These are phyloP conservation scores for Ptychobarbus kaznakovi DNA, from an alignment of 2,797 vertebrate genomes.

Conservation along the genomic window DNA sequence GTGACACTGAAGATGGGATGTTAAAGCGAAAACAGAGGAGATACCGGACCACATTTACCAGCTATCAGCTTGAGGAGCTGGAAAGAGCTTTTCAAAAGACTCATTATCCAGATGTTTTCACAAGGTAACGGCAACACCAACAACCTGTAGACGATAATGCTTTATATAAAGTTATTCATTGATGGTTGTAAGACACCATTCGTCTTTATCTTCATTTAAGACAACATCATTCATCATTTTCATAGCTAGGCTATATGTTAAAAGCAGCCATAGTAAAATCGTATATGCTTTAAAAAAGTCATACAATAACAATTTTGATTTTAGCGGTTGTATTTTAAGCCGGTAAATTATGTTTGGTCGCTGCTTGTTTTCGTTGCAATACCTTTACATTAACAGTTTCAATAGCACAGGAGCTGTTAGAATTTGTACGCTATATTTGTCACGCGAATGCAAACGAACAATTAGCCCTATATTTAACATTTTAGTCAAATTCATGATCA, in stretches of 20 bases:
- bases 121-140: constrained; percentile 75
- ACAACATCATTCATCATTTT: neutral
- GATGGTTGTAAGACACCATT: neutral
- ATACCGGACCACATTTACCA: constrained; percentile 90
- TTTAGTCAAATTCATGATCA: neutral
- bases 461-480: neutral
- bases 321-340: neutral
- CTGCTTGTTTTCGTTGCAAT: neutral
- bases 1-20: constrained; percentile 86
- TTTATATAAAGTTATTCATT: neutral
- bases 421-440: neutral
- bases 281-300: neutral
- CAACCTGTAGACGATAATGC: neutral
- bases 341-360: neutral
- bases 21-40: constrained; percentile 88
- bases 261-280: neutral
- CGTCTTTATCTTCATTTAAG: neutral
- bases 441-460: neutral
- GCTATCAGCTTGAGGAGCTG: constrained; percentile 89
- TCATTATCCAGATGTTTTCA: constrained; percentile 90
- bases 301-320: neutral
- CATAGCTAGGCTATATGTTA: neutral
- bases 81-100: constrained; percentile 91
- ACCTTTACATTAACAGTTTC: neutral
- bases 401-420: neutral